Percentiles rank a stretch among this genome's conserved stretches.
Conservation (phyloP, 1,140 invertebrate genomes). For the Sycophila sp. region DNA sequence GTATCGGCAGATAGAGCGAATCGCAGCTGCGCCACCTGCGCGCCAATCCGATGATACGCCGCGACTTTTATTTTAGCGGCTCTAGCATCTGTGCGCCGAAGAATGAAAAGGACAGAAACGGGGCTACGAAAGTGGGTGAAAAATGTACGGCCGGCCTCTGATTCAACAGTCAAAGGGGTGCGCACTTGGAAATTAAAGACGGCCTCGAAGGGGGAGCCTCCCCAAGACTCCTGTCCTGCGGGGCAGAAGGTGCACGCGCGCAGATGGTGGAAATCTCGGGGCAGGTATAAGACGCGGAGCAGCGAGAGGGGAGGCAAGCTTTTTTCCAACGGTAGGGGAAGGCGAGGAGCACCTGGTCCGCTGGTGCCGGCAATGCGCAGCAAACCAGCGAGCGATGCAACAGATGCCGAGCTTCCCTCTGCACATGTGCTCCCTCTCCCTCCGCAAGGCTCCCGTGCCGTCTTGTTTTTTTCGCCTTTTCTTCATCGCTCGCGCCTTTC, state of each 20-base stretch:
- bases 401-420: constrained; percentile 54
- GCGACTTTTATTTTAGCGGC: neutral
- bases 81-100: neutral
- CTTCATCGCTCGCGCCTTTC: no score
- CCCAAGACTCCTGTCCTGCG: constrained; percentile 4
- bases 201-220: neutral
- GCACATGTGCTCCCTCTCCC: constrained; percentile 52
- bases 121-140: no score
- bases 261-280: constrained; percentile 65
- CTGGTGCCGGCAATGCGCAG: constrained; percentile 42
- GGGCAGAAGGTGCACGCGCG: constrained; percentile 45
- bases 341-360: constrained; percentile 63
- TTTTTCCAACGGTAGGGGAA: constrained; percentile 53
- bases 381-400: constrained; percentile 50
- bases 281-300: constrained; percentile 31
- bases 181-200: constrained; percentile 1
- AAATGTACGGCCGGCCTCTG: neutral
- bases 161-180: neutral
- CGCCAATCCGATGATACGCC: constrained; percentile 19
- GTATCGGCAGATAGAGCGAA: neutral
- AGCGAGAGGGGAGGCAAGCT: constrained; percentile 32
- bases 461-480: no score
- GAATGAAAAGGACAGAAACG: neutral
- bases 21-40: constrained; percentile 37
- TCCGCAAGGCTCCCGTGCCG: no score